Conservation (phyloP, 2,888 invertebrate genomes). For the Spisula subtruncata region DNA sequence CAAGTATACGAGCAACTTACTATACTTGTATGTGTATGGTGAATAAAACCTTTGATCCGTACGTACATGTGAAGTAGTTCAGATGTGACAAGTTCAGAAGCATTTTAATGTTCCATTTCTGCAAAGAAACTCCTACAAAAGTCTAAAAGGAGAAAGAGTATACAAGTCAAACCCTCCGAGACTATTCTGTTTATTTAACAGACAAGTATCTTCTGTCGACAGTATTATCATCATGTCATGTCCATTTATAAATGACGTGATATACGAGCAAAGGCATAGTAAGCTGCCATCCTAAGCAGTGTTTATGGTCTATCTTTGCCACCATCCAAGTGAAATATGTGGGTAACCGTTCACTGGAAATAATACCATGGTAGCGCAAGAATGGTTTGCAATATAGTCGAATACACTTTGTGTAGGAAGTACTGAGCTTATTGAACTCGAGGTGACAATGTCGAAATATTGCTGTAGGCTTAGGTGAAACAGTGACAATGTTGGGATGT, state of each 20-base stretch:
- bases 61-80: not conserved
- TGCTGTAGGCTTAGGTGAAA: not conserved
- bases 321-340: conserved; percentile 39
- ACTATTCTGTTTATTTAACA: conserved; percentile 33
- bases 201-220: conserved; percentile 51
- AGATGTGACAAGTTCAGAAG: not conserved
- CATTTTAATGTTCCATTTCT: not conserved
- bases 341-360: conserved; percentile 36
- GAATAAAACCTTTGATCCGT: too few species aligned
- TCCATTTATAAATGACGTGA: conserved; percentile 54
- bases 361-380: conserved; percentile 6
- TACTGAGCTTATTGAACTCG: not conserved
- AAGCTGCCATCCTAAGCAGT: conserved; percentile 46
- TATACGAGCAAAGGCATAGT: conserved; percentile 36
- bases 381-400: conserved; percentile 10
- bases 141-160: not conserved
- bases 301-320: conserved; percentile 43
- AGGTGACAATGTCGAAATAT: conserved; percentile 5
- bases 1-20: too few species aligned
- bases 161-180: not conserved
- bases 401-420: not conserved
- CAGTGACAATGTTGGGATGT: too few species aligned
- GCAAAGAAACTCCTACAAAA: not conserved
- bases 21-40: too few species aligned
- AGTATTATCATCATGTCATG: conserved; percentile 59